phyloP scores from a whole-genome alignment of 2,113 vertebrate species.

The Synodontis membranacea region DNA sequence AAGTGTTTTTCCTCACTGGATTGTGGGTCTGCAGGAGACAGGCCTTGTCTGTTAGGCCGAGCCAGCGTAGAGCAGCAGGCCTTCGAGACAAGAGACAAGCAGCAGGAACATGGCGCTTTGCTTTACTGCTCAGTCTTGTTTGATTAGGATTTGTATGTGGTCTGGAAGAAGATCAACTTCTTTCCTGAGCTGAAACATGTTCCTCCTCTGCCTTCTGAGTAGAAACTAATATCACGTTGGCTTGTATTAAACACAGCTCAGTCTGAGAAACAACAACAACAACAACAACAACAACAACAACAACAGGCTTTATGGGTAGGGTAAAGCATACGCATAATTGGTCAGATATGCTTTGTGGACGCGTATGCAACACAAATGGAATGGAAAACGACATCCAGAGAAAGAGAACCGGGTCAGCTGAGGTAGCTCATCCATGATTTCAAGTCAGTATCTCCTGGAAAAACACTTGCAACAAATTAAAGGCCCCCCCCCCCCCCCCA shows the following conservation, averaged over 20 bases:
- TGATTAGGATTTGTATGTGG: background rate
- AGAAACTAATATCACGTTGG: constrained; percentile 20
- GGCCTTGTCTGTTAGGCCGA: constrained; percentile 52
- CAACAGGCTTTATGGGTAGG: background rate
- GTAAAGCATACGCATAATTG: background rate
- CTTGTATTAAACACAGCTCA: constrained; percentile 19
- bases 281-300: no score
- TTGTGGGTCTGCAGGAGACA: constrained; percentile 42
- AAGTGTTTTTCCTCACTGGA: constrained; percentile 50
- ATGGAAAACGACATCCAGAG: background rate
- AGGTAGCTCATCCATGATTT: constrained; percentile 14
- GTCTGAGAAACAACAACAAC: constrained; percentile 2
- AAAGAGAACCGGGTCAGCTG: constrained; percentile 3
- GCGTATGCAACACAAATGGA: background rate
- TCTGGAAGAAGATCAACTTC: constrained; percentile 21
- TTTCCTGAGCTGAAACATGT: background rate
- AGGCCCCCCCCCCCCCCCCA: no score
- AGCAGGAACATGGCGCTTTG: constrained; percentile 31
- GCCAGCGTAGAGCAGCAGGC: constrained; percentile 44
- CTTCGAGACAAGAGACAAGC: constrained; percentile 50
- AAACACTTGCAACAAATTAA: constrained; percentile 26
- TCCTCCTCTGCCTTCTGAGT: background rate
- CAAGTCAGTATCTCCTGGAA: constrained; percentile 31
- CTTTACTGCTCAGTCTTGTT: constrained; percentile 19
- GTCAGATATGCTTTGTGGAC: constrained; percentile 6